These are phyloP conservation scores for Oxyura jamaicensis DNA, from an alignment of 2,113 vertebrate genomes.

Conservation along the genomic window DNA sequence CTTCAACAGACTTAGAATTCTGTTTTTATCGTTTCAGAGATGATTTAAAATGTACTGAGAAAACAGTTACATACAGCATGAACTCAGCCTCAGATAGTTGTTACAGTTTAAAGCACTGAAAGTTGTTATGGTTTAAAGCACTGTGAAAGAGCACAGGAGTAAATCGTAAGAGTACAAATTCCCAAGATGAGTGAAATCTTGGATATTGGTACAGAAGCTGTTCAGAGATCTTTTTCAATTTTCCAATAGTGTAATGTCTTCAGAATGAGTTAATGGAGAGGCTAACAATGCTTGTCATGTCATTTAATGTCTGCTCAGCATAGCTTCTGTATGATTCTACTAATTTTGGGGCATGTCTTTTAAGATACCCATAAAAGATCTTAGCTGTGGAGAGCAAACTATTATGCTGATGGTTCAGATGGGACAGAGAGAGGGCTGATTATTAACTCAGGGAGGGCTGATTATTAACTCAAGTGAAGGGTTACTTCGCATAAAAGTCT, in stretches of 20 bases:
- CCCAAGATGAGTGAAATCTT: neutral
- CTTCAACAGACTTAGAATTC: neutral
- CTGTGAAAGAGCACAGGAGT: neutral
- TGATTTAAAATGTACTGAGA: neutral
- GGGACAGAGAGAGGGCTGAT: neutral
- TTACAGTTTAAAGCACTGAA: neutral
- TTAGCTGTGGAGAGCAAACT: neutral
- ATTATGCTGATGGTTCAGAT: neutral
- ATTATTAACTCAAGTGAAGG: neutral
- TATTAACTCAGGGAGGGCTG: neutral
- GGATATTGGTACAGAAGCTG: neutral
- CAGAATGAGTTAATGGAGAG: neutral
- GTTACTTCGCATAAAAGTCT: neutral
- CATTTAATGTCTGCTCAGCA: neutral
- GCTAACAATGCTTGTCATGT: rapidly evolving
- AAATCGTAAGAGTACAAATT: neutral
- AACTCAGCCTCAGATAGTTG: neutral
- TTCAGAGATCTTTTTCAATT: neutral
- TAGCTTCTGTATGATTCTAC: neutral
- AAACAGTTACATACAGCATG: neutral
- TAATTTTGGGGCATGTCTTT: neutral
- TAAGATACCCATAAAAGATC: neutral
- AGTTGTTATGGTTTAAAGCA: neutral
- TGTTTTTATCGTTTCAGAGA: neutral
- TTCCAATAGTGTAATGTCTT: neutral